Evolutionary conservation across 2,797 vertebrate genomes (phyloP).

Genomic region (Lutjanus argentimaculatus): DNA sequence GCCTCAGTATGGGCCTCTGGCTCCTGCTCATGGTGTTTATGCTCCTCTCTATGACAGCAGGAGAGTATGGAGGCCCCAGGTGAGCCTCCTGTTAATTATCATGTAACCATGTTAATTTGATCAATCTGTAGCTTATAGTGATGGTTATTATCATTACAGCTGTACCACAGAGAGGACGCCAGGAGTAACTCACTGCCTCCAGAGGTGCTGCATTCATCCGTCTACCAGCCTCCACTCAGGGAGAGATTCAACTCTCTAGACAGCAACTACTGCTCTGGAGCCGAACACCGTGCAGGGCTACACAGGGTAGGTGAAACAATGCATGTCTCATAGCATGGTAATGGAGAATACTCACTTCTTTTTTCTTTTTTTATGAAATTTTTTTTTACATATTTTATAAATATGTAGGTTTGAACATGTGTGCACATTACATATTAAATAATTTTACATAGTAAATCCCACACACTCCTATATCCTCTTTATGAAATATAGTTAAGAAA

Average conservation of each 20-base stretch:
- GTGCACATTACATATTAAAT: too few relatives aligned
- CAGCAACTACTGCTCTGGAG: constrained; percentile 92
- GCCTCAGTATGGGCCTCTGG: constrained; percentile 90
- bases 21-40: constrained; percentile 92
- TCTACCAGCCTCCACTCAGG: constrained; percentile 94
- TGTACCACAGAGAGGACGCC: constrained; percentile 96
- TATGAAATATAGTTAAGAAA: too few relatives aligned
- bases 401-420: too few relatives aligned
- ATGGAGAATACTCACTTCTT: not conserved
- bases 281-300: constrained; percentile 91
- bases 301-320: constrained; percentile 86
- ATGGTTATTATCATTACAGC: constrained; percentile 64
- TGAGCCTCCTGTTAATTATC: constrained; percentile 35
- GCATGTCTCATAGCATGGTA: not conserved
- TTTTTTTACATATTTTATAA: too few relatives aligned
- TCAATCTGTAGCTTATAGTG: not conserved
- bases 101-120: not conserved
- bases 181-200: constrained; percentile 97
- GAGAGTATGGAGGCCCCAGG: constrained; percentile 94
- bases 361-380: too few relatives aligned
- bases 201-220: constrained; percentile 94
- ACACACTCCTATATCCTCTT: too few relatives aligned
- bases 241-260: constrained; percentile 97
- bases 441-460: too few relatives aligned
- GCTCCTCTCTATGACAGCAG: constrained; percentile 96